Percentiles rank a stretch among this genome's conserved stretches.
Conservation (phyloP, 2,113 vertebrate genomes). For the Myxocyprinus asiaticus region DNA sequence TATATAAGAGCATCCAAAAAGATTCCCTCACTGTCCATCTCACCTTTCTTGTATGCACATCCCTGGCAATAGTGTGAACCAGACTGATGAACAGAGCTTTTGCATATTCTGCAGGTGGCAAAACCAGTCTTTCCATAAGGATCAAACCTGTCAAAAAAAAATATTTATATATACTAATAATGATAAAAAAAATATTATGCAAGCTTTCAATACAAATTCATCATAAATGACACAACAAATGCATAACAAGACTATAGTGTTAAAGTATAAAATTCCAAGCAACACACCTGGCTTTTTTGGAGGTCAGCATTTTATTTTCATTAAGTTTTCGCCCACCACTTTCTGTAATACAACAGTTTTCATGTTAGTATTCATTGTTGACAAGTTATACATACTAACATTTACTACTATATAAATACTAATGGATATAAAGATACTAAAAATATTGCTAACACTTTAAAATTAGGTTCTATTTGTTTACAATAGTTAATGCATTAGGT, state of each 20-base stretch:
- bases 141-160: conserved; percentile 81
- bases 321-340: conserved; percentile 94
- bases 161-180: too few species aligned
- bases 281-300: conserved; percentile 91
- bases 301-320: conserved; percentile 94
- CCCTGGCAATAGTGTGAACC: conserved; percentile 98
- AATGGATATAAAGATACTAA: too few species aligned
- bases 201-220: background rate
- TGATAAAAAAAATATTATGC: background rate
- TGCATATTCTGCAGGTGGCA: conserved; percentile 94
- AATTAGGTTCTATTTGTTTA: too few species aligned
- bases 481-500: too few species aligned
- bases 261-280: background rate
- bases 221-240: too few species aligned
- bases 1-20: too few species aligned
- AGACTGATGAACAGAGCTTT: conserved; percentile 96
- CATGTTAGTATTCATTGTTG: background rate
- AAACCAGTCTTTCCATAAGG: conserved; percentile 96
- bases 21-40: background rate
- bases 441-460: too few species aligned
- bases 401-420: too few species aligned
- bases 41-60: conserved; percentile 98
- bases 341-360: conserved; percentile 71
- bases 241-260: background rate
- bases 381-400: background rate